phyloP scores from a whole-genome alignment of 2,888 invertebrate species.

The Philereme vetulata region DNA sequence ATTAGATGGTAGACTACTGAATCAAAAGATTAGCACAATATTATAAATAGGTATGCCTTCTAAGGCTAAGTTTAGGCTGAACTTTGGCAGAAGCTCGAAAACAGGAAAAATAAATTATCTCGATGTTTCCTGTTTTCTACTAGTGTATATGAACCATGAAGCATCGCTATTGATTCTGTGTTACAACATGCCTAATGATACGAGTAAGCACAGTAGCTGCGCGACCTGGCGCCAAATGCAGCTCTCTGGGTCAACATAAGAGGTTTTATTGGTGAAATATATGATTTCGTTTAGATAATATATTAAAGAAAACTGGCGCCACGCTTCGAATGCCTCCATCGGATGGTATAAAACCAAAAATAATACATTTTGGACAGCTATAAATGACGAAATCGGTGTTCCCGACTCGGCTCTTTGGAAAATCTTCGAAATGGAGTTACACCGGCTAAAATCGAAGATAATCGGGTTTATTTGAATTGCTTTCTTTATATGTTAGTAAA shows the following conservation, averaged over 20 bases:
- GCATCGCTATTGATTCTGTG: constrained; percentile 43
- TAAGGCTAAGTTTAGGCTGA: neutral
- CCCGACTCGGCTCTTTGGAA: too few species aligned
- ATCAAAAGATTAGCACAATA: too few species aligned
- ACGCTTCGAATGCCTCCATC: constrained; percentile 16
- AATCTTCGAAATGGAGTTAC: too few species aligned
- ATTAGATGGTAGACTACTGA: too few species aligned
- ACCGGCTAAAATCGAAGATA: too few species aligned
- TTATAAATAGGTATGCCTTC: neutral
- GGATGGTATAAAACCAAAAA: constrained; percentile 24
- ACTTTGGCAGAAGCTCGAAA: neutral
- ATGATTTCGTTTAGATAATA: constrained; percentile 33
- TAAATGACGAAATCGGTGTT: too few species aligned
- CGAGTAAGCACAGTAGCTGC: constrained; percentile 49
- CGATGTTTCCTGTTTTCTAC: neutral
- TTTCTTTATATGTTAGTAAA: too few species aligned
- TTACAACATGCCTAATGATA: constrained; percentile 48
- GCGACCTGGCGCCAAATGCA: constrained; percentile 30
- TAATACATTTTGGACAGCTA: constrained; percentile 17
- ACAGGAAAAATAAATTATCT: too few species aligned
- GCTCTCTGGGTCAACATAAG: constrained; percentile 25
- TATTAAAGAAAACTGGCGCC: constrained; percentile 34
- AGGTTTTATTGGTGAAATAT: constrained; percentile 32
- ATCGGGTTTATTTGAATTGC: too few species aligned
- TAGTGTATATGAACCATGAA: constrained; percentile 29